These are phyloP conservation scores for Callocephalon fimbriatum DNA, from an alignment of 2,113 vertebrate genomes.

Conservation along the genomic window DNA sequence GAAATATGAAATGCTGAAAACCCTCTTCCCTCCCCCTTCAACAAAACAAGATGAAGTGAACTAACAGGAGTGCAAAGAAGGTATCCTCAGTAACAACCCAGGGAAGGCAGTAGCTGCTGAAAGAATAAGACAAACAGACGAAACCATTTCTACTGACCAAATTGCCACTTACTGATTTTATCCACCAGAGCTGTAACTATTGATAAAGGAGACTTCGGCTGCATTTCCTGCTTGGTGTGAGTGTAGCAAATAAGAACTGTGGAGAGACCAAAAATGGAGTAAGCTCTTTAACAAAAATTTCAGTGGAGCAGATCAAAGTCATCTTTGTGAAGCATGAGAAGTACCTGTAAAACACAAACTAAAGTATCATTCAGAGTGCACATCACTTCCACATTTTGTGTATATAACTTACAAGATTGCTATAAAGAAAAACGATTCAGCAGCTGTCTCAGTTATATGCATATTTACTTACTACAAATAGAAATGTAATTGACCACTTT, in stretches of 20 bases:
- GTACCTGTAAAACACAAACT: background rate
- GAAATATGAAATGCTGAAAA: background rate
- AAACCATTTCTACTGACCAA: background rate
- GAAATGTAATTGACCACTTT: background rate
- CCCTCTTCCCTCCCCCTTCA: background rate
- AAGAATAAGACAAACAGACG: background rate
- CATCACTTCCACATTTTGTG: background rate
- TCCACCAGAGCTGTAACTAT: slow-evolving; percentile 98
- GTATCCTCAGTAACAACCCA: background rate
- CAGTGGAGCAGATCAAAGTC: background rate
- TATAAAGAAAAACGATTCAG: background rate
- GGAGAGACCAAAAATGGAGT: slow-evolving; percentile 27
- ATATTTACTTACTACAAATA: background rate
- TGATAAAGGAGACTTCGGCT: slow-evolving; percentile 88
- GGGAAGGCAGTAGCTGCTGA: background rate
- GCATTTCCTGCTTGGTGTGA: slow-evolving; percentile 83
- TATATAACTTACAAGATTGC: background rate
- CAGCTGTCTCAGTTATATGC: background rate
- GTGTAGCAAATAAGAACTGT: slow-evolving; percentile 96
- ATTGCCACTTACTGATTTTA: slow-evolving; percentile 88
- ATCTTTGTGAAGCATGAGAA: background rate
- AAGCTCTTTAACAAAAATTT: background rate
- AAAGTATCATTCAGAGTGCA: background rate
- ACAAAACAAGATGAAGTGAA: background rate
- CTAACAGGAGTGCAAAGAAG: background rate